phyloP scores from a whole-genome alignment of 1,140 invertebrate genomes.

The Trichogramma pretiosum region DNA sequence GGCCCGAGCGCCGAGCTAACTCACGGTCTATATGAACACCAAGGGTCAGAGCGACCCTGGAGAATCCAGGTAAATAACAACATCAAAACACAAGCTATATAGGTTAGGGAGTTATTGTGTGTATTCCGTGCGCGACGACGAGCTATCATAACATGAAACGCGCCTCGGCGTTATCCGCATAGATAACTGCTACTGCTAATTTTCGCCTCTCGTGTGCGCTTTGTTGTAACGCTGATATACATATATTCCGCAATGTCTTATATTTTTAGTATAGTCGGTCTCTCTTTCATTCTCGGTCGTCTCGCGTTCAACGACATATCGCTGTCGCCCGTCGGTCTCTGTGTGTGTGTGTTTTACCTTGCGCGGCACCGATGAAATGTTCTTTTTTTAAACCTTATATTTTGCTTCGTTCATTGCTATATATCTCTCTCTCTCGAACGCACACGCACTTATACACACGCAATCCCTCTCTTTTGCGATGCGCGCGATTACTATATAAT shows the following conservation, averaged over 20 bases:
- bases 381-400: too few relatives aligned
- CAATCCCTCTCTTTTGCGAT: background rate
- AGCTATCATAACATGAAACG: background rate
- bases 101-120: too few relatives aligned
- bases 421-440: background rate
- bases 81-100: background rate
- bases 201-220: background rate
- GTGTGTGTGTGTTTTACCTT: too few relatives aligned
- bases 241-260: background rate
- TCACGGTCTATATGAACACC: slow-evolving; percentile 42
- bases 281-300: too few relatives aligned
- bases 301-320: too few relatives aligned
- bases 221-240: background rate
- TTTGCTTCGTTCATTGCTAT: too few relatives aligned
- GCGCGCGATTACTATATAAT: too few relatives aligned
- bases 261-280: too few relatives aligned
- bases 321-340: too few relatives aligned
- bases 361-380: too few relatives aligned
- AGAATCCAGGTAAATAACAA: slow-evolving; percentile 38
- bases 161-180: background rate
- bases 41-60: slow-evolving; percentile 45
- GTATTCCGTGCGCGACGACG: too few relatives aligned
- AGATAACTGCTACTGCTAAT: background rate
- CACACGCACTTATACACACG: too few relatives aligned
- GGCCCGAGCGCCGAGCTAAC: background rate